Conservation (phyloP, 2,113 vertebrate genomes). For the Ageneiosus marmoratus region DNA sequence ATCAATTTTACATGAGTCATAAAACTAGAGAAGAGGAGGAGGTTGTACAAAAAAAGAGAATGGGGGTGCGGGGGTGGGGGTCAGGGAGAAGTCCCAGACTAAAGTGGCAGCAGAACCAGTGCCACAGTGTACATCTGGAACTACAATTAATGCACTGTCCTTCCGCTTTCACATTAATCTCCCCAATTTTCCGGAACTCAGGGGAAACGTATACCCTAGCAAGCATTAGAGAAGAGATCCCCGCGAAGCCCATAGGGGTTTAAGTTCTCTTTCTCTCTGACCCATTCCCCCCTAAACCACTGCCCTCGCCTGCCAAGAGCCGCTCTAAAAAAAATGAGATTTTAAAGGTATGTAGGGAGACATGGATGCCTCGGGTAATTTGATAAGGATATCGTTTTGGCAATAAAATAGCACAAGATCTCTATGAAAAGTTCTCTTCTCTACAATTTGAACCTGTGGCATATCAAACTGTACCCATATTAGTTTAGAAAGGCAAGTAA, state of each 20-base stretch:
- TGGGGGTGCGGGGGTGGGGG: background rate
- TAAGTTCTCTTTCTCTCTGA: slow-evolving; percentile 45
- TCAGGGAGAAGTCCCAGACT: slow-evolving; percentile 43
- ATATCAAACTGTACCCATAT: background rate
- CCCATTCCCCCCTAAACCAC: slow-evolving; percentile 32
- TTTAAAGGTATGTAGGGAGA: slow-evolving; percentile 45
- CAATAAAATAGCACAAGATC: slow-evolving; percentile 32
- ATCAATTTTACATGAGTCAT: slow-evolving; percentile 72
- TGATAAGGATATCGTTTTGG: slow-evolving; percentile 45
- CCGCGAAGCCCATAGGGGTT: slow-evolving; percentile 59
- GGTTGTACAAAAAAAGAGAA: slow-evolving; percentile 29
- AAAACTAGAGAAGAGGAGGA: slow-evolving; percentile 58
- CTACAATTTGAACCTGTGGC: background rate
- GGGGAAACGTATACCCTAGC: slow-evolving; percentile 67
- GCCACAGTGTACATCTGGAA: slow-evolving; percentile 69
- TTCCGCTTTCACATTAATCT: slow-evolving; percentile 73
- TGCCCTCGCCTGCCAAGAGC: slow-evolving; percentile 31
- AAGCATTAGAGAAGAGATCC: slow-evolving; percentile 60
- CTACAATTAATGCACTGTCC: slow-evolving; percentile 69
- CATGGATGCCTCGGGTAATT: slow-evolving; percentile 40
- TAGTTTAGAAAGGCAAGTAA: background rate
- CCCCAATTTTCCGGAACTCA: slow-evolving; percentile 73
- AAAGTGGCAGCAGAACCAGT: slow-evolving; percentile 50
- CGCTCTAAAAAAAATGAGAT: slow-evolving; percentile 13
- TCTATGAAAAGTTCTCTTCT: slow-evolving; percentile 25